Evolutionary conservation across 2,797 vertebrate species (phyloP), one percentile per base, ranked within the genome.

Genomic region (Siniperca scherzeri): DNA sequence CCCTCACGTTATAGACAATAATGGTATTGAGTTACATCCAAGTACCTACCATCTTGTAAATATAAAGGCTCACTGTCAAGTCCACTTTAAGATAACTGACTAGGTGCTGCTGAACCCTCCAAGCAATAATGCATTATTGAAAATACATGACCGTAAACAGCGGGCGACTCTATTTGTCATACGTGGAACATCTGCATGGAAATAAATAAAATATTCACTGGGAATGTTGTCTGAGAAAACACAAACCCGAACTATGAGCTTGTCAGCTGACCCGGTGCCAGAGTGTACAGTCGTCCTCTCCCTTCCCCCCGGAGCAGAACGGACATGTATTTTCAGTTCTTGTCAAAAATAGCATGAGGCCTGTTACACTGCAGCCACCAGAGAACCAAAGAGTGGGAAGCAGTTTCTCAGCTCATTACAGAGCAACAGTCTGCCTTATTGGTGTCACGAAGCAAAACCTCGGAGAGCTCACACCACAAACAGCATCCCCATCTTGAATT

Each of bases 321-420:
- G 14, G 66, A 72, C 78, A 69, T 9, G 42, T 79, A 80, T 66
- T 80, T 81, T 87, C 82, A 70, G 72, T 55, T 61, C 46, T 79
- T 5, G 33, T 86, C 84, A 82, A 76, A 92, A 93, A 89, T 83
- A 91, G 87, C 78, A 76, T 0, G n/a, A 70, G 52, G 76, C 65
- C 77, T 70, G 82, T 81, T 77, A 33, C 77, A 69, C 66, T 78
- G 16, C 61, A n/a, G 79, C 70, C 84, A 74, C 78, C 59, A 50
- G 81, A 80, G 81, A 75, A 77, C 53, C 40, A 27, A 14, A 42
- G 70, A 74, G 80, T 46, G 57, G 69, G 87, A 68, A 78, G 77
- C 69, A 71, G 78, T 85, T 89, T 88, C 80, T 87, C 77, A 72
- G 85, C 85, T 93, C 86, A 82, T 90, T 89, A 91, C 74, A 25